These are phyloP conservation scores for Tipula confusa DNA, from an alignment of 2,888 invertebrate species.

Conservation along the genomic window DNA sequence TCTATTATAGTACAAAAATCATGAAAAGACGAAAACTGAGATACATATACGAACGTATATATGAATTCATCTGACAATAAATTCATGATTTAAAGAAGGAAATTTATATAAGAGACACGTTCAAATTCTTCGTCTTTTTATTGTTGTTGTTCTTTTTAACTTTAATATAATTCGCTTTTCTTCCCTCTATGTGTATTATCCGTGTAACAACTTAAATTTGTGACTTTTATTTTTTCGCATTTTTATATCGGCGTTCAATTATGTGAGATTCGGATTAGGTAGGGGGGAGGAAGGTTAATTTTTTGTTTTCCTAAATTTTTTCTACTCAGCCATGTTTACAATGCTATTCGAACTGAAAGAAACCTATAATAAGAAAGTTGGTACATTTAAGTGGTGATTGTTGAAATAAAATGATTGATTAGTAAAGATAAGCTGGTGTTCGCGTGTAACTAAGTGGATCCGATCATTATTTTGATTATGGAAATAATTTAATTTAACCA, in stretches of 20 bases:
- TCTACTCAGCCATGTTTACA: not conserved
- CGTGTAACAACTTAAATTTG: conserved; percentile 3
- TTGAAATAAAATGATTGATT: not conserved
- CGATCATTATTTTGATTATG: not conserved
- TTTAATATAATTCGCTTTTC: conserved; percentile 13
- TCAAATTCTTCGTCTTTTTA: conserved; percentile 12
- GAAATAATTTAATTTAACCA: not conserved
- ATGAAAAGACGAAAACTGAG: not conserved
- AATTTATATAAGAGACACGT: not conserved
- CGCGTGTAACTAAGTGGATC: not conserved
- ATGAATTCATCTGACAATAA: not conserved
- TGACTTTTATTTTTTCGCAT: not conserved
- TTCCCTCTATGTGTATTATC: not conserved
- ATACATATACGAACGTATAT: not conserved
- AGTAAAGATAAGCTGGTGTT: not conserved
- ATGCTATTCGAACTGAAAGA: not conserved
- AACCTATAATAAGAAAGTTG: not conserved
- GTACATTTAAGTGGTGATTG: not conserved
- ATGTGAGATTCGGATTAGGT: not conserved
- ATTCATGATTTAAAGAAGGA: conserved; percentile 25
- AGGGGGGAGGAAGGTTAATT: not conserved
- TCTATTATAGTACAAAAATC: not conserved
- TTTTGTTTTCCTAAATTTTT: not conserved
- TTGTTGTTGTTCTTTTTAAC: conserved; percentile 20
- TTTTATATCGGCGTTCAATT: not conserved